These are phyloP conservation scores for Dryobates pubescens DNA, from an alignment of 2,797 vertebrate species.

Conservation along the genomic window DNA sequence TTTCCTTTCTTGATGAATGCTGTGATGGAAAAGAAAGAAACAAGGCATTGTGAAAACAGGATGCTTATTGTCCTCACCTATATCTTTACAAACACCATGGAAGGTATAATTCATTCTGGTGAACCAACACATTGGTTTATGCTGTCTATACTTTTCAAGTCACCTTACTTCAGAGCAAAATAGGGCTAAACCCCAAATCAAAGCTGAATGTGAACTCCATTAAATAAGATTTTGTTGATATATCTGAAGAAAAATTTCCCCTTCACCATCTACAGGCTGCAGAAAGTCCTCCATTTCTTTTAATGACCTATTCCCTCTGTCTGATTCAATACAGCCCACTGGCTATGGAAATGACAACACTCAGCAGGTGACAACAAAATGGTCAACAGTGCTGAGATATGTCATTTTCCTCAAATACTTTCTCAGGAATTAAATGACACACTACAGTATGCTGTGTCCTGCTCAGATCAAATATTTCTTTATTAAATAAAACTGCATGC, in stretches of 20 bases:
- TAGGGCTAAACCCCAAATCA: conserved; percentile 53
- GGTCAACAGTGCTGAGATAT: conserved; percentile 78
- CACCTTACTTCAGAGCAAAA: conserved; percentile 61
- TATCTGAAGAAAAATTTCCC: conserved; percentile 46
- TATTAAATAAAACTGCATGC: conserved; percentile 75
- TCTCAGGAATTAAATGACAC: conserved; percentile 78
- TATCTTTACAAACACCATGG: conserved; percentile 17
- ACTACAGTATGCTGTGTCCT: conserved; percentile 64
- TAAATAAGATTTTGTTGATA: conserved; percentile 57
- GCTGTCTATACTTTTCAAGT: conserved; percentile 55
- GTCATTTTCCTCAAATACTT: conserved; percentile 80
- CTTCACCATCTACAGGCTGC: conserved; percentile 63
- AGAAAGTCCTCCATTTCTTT: conserved; percentile 77
- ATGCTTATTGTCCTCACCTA: not conserved
- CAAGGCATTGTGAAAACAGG: not conserved
- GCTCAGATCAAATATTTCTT: conserved; percentile 77
- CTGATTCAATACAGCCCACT: conserved; percentile 79
- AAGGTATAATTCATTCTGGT: conserved; percentile 12
- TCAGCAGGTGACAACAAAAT: conserved; percentile 81
- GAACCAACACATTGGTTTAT: conserved; percentile 34
- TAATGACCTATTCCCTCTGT: conserved; percentile 80
- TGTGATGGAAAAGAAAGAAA: not conserved
- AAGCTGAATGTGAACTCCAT: conserved; percentile 48
- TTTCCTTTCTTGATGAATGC: not conserved
- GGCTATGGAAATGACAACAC: conserved; percentile 82